phyloP scores from a whole-genome alignment of 2,888 invertebrate species.

The Dolomedes plantarius region DNA sequence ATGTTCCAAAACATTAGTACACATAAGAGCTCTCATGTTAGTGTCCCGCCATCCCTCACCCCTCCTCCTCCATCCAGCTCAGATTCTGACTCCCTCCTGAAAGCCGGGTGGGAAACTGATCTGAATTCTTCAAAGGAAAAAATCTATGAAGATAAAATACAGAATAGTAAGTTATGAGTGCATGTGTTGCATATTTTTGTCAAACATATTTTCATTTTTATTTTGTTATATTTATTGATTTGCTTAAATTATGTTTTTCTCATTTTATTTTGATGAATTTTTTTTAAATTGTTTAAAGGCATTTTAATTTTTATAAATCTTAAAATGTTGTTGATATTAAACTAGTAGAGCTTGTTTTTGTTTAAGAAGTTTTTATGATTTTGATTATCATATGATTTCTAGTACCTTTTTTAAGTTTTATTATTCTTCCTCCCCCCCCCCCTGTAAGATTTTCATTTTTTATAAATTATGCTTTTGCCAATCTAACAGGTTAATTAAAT shows the following conservation, averaged over 20 bases:
- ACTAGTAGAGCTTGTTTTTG: no score
- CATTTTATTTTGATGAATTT: background rate
- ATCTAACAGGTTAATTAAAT: no score
- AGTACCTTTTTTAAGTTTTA: no score
- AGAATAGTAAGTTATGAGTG: slow-evolving; percentile 81
- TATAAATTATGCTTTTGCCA: no score
- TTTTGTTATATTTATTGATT: no score
- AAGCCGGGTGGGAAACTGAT: slow-evolving; percentile 80
- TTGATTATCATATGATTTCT: no score
- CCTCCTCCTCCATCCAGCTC: slow-evolving; percentile 79
- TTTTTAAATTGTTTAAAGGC: background rate
- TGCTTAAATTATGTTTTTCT: background rate
- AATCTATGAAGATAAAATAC: slow-evolving; percentile 82
- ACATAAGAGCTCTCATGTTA: slow-evolving; percentile 73
- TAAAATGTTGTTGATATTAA: no score
- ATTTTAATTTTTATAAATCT: background rate
- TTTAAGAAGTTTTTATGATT: no score
- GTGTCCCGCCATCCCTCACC: slow-evolving; percentile 76
- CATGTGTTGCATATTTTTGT: slow-evolving; percentile 15
- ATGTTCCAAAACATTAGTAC: slow-evolving; percentile 76
- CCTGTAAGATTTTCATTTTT: no score
- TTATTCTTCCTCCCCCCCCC: no score
- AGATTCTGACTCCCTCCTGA: slow-evolving; percentile 84
- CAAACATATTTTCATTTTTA: background rate
- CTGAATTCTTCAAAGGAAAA: slow-evolving; percentile 70